Evolutionary conservation across 1,140 invertebrate genomes (phyloP).

Genomic region (Octopus sinensis): DNA sequence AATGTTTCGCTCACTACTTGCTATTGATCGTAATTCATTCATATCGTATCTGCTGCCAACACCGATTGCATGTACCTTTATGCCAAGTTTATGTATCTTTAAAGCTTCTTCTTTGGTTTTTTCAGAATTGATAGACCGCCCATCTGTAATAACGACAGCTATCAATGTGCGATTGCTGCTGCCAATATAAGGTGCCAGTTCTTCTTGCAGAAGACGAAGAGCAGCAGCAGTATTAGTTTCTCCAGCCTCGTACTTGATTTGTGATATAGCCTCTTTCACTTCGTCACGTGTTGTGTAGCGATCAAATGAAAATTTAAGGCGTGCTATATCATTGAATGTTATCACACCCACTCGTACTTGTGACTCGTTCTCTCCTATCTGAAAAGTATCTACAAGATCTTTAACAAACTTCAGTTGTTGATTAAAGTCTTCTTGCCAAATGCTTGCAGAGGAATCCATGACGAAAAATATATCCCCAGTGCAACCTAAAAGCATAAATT

Average conservation of each 20-base stretch:
- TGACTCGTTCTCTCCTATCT: constrained; percentile 32
- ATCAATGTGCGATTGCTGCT: constrained; percentile 29
- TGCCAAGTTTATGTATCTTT: constrained; percentile 18
- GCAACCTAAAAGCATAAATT: constrained; percentile 36
- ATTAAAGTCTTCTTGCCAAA: constrained; percentile 39
- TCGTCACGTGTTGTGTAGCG: constrained; percentile 22
- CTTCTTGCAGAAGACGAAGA: neutral
- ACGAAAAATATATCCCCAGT: constrained; percentile 44
- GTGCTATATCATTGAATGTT: constrained; percentile 34
- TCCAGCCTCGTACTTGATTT: constrained; percentile 23
- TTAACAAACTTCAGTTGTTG: constrained; percentile 37
- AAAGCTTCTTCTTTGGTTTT: constrained; percentile 13
- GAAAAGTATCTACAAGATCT: constrained; percentile 30
- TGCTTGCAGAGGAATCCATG: constrained; percentile 44
- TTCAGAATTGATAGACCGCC: neutral
- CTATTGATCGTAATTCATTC: constrained; percentile 15
- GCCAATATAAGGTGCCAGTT: too few relatives aligned
- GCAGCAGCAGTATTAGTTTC: constrained; percentile 31
- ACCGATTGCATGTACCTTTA: constrained; percentile 20
- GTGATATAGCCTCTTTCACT: constrained; percentile 23
- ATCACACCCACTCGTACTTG: constrained; percentile 37
- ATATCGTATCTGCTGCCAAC: constrained; percentile 14
- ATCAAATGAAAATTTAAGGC: constrained; percentile 28
- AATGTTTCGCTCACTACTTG: neutral
- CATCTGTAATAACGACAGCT: constrained; percentile 12